These are phyloP conservation scores for Rhinichthys klamathensis DNA, from an alignment of 2,113 vertebrate genomes.

Conservation along the genomic window DNA sequence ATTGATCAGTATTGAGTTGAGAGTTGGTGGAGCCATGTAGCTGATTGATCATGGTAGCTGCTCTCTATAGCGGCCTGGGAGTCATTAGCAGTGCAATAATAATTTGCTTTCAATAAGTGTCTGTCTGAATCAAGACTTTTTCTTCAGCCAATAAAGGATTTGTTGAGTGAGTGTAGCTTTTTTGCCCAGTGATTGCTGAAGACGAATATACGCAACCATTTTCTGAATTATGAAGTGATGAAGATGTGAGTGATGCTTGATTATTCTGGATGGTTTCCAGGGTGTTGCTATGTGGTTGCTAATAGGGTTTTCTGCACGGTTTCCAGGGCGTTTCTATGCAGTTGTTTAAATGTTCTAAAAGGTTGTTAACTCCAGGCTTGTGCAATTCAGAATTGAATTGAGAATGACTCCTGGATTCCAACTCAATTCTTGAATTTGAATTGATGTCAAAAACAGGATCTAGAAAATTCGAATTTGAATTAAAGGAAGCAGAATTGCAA, in stretches of 20 bases:
- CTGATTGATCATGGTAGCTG: constrained; percentile 21
- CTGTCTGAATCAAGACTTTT: background rate
- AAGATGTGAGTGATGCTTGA: background rate
- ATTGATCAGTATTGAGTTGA: constrained; percentile 49
- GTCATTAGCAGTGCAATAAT: constrained; percentile 47
- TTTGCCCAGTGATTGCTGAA: background rate
- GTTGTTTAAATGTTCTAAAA: background rate
- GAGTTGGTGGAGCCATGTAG: constrained; percentile 5
- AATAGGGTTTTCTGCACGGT: background rate
- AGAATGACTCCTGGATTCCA: too few relatives aligned
- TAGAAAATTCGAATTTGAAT: too few relatives aligned
- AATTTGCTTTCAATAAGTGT: constrained; percentile 41
- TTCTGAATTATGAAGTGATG: background rate
- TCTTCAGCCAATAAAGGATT: background rate
- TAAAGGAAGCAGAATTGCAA: too few relatives aligned
- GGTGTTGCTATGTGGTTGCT: background rate
- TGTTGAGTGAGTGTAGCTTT: background rate
- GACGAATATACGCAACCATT: background rate
- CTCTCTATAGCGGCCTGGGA: constrained; percentile 7
- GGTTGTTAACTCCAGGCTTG: too few relatives aligned
- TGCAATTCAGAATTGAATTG: too few relatives aligned
- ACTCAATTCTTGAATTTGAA: too few relatives aligned
- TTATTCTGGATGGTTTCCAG: background rate
- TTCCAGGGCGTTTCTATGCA: background rate
- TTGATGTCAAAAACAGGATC: too few relatives aligned